Conservation (phyloP, 2,797 vertebrate genomes). For the Channallabes apus region DNA sequence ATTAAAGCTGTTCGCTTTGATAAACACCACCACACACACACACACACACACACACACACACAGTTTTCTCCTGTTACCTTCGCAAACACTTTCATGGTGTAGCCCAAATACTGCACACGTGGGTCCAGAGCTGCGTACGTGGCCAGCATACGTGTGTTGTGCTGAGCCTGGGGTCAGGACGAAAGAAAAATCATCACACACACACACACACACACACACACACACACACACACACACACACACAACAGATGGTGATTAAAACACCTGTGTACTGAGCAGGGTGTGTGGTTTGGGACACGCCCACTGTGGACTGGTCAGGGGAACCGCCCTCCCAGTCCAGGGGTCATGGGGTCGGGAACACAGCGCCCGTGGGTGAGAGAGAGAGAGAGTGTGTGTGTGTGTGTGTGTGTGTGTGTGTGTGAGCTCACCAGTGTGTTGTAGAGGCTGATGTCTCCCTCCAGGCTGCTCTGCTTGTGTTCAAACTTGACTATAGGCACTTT, state of each 20-base stretch:
- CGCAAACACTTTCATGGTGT: constrained; percentile 98
- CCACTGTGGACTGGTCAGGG: too few relatives aligned
- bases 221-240: not conserved
- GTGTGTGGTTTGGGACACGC: not conserved
- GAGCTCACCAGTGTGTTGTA: constrained; percentile 93
- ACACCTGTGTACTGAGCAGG: not conserved
- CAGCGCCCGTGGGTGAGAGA: not conserved
- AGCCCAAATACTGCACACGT: constrained; percentile 93
- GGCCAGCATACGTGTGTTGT: constrained; percentile 96
- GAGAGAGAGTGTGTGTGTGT: too few relatives aligned
- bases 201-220: not conserved
- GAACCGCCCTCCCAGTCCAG: not conserved
- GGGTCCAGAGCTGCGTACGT: constrained; percentile 94
- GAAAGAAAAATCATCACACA: not conserved
- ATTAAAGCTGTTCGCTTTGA: not conserved
- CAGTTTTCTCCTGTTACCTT: constrained; percentile 75
- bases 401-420: too few relatives aligned
- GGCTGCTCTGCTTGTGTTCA: constrained; percentile 90
- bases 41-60: not conserved
- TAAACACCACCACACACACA: not conserved
- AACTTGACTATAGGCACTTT: constrained; percentile 99
- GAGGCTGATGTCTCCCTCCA: constrained; percentile 97
- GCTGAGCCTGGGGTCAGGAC: constrained; percentile 83
- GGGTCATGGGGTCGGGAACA: not conserved
- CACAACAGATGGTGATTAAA: not conserved